These are phyloP conservation scores for Cyphomyrus plagiostoma DNA, from an alignment of 2,113 vertebrate genomes.

Conservation along the genomic window DNA sequence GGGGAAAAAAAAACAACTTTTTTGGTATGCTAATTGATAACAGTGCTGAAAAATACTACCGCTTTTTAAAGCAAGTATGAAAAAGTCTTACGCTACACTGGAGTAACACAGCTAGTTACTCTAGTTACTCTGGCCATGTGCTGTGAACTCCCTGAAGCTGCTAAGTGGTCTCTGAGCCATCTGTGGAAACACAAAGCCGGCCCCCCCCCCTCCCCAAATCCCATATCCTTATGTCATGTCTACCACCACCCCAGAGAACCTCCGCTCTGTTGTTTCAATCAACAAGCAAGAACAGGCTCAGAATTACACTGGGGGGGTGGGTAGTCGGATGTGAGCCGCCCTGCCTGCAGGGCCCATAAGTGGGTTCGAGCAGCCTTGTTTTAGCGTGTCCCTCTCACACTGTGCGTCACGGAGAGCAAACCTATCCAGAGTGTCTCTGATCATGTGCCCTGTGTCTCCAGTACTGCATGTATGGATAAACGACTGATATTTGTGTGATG, in stretches of 20 bases:
- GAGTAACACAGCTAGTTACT: background rate
- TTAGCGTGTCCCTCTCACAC: background rate
- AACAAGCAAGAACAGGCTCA: background rate
- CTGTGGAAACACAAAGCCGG: background rate
- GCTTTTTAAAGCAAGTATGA: background rate
- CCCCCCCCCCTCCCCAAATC: background rate
- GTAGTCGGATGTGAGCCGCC: background rate
- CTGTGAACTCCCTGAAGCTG: background rate
- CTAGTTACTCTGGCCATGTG: background rate
- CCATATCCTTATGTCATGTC: background rate
- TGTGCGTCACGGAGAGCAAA: background rate
- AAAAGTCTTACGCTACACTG: background rate
- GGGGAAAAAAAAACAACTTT: background rate
- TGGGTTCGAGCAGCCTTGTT: background rate
- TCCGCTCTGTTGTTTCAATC: background rate
- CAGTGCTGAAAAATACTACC: background rate
- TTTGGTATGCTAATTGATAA: background rate
- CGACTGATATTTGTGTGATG: background rate
- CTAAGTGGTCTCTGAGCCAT: background rate
- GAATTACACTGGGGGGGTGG: background rate
- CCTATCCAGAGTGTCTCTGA: background rate
- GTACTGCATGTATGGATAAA: background rate
- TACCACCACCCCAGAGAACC: background rate
- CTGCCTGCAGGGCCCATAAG: background rate
- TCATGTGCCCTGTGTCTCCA: background rate